These are phyloP conservation scores for Lagorchestes hirsutus DNA, from an alignment of 2,797 vertebrate genomes.

Conservation along the genomic window DNA sequence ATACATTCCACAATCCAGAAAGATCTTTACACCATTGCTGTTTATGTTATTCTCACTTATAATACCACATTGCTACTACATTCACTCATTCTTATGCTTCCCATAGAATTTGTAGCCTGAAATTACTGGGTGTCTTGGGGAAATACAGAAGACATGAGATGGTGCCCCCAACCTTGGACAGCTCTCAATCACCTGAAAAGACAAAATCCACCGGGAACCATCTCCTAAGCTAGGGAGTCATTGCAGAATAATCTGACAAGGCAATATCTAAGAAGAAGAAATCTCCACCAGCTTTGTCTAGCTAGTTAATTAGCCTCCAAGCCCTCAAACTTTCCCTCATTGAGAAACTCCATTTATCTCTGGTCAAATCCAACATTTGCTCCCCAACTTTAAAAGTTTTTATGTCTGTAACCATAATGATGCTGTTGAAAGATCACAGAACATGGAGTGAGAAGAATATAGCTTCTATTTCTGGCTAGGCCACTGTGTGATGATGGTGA, in stretches of 20 bases:
- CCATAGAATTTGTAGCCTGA: background rate
- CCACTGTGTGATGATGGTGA: background rate
- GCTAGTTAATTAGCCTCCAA: background rate
- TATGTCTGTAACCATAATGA: background rate
- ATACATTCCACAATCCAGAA: background rate
- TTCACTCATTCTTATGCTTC: background rate
- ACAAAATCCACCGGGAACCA: background rate
- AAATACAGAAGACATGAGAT: background rate
- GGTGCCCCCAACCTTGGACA: background rate
- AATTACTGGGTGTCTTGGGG: background rate
- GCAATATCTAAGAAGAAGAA: background rate
- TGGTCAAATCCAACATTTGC: background rate
- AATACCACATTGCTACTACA: background rate
- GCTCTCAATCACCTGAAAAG: background rate
- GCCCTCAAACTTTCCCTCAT: background rate
- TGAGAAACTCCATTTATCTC: background rate
- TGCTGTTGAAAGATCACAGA: background rate
- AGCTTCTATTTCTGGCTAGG: background rate
- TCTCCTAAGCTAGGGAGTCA: background rate
- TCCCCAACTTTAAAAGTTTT: background rate
- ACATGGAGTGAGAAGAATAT: background rate
- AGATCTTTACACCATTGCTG: background rate
- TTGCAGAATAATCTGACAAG: background rate
- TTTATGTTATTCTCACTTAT: background rate
- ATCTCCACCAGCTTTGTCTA: background rate